Base-by-base conservation (phyloP, 1,140 invertebrate species). In the Aphelinus certus region DNA sequence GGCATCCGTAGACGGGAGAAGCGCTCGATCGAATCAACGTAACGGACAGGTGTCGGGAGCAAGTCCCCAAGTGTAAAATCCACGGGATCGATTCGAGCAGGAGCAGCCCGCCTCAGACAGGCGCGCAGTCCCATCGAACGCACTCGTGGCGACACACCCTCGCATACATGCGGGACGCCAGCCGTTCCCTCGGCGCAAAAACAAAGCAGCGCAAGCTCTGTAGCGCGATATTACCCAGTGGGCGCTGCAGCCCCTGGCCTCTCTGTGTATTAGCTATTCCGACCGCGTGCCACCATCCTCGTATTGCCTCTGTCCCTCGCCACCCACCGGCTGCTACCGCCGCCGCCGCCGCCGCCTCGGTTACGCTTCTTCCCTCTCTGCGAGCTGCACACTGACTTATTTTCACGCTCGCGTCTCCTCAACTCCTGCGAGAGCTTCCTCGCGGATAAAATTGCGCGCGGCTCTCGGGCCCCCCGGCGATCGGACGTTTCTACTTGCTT, bases 211-310 rank as follows among this genome's bases (percentile, higher is more conserved):
- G 5, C n/a, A 42, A 45, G 60, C 60, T 45, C 26, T 26, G 43
- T 1, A 51, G 47, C 26, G 26, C 26, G 26, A 26, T 26, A 26
- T 26, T 26, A 26, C 26, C 26, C 26, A 0, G 26, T 26, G 26
- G 26, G 26, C 26, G 26, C 26, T 26, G 26, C 26, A 26, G 26
- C 26, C 26, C 26, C 26, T 26, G 26, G 42, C 42, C 46, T 10
- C 62, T 7, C 58, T 45, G 10, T 45, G 81, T 83, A 84, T 84
- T 83, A 84, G 81, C 79, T 81, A 84, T 84, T 84, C 83, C 81
- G 78, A 78, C 76, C 77, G 81, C 80, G 82, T 84, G 81, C 72
- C 75, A 67, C 73, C 77, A 73, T 78, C 79, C 80, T 78, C 26
- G 26, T 26, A 26, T 26, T 26, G 26, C 26, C 26, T 26, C 26